These are phyloP conservation scores for Rotaria sp. DNA, from an alignment of 2,888 invertebrate genomes.

Conservation along the genomic window DNA sequence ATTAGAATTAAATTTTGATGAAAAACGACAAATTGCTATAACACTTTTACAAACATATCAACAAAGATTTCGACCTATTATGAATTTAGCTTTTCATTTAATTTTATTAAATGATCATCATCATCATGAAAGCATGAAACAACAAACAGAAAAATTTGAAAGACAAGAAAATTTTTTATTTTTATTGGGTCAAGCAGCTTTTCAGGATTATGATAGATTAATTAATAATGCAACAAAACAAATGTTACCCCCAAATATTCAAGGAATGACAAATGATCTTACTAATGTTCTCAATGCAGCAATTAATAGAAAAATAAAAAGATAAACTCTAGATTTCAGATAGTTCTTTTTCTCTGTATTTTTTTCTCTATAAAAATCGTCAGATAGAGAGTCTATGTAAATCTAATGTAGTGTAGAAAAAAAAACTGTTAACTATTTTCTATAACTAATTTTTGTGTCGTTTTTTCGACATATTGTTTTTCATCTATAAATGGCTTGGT, in stretches of 20 bases:
- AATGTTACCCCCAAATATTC: background rate
- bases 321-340: background rate
- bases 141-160: background rate
- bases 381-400: background rate
- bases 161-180: background rate
- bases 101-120: background rate
- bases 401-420: background rate
- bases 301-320: background rate
- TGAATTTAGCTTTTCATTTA: conserved; percentile 2
- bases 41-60: conserved; percentile 19
- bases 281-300: background rate
- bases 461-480: background rate
- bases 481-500: background rate
- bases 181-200: background rate
- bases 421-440: background rate
- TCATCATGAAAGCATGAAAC: conserved; percentile 10
- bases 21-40: background rate
- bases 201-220: conserved; percentile 18
- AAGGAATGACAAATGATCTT: conserved; percentile 16
- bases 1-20: conserved; percentile 25
- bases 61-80: background rate
- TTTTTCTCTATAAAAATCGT: background rate
- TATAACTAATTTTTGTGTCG: background rate
- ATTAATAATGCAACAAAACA: conserved; percentile 17
- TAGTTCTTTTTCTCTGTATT: background rate